Base-by-base conservation (phyloP, 1,140 invertebrate species). In the Hormaphis cornu region DNA sequence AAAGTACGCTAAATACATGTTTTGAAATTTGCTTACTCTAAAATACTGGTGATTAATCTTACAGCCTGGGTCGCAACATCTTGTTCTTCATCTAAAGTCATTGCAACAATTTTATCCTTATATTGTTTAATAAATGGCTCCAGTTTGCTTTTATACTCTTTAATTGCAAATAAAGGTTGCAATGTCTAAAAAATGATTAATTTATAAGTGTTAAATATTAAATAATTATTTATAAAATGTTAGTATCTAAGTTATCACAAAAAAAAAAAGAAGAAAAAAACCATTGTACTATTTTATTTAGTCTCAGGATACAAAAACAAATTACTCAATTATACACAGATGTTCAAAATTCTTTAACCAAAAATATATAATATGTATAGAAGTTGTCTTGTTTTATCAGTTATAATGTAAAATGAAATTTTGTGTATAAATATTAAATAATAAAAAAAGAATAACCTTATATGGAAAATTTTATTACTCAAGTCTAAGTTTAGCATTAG, bases 91-190 rank as follows among this genome's bases (percentile, higher is more conserved):
- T 99, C 97, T 37, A 98, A 79, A 0, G 97, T 96, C 97, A 99
- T 99, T 40, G 94, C 91, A 26, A 99, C 95, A 75, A 99, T 96
- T 72, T 97, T 85, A 78, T 99, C 96, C 80, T 99, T 99, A 77
- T 99, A 99, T 82, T 99, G 97, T 76, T 92, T 95, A 0, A 96
- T 98, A 76, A 99, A 99, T 26, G 99, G 80, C 79, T 99, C 97
- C 73, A 99, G 80, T 80, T 97, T 97, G 0, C 89, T 88, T 78
- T 97, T 95, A 0, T 98, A 80, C 78, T 98, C 95, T 77, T 95
- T 90, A 54, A 91, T 90, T 53, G 95, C 93, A 79, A 98, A 99
- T 0, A 99, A 79, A 0, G 97, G 95, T 76, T 97, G 87, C 20
- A 99, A 80, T 2, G 95, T 92, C 79, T 94, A 89, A 7, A 76